A percentile compares a stretch with the other conserved stretches of the same genome.
Conservation (phyloP, 2,113 vertebrate genomes). For the Chauna torquata region DNA sequence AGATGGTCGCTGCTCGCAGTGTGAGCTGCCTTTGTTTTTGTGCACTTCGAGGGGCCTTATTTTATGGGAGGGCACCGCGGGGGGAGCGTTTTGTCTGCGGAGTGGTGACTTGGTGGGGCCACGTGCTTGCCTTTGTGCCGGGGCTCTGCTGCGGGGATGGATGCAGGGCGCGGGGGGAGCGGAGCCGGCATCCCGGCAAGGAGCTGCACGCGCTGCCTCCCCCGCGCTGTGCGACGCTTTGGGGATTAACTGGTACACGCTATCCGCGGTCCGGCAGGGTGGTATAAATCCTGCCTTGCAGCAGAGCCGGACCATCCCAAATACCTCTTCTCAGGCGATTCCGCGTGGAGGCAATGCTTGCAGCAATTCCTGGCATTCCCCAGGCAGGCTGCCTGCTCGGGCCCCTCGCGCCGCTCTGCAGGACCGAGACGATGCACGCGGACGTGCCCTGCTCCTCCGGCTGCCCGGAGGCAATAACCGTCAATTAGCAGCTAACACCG, state of each 20-base stretch:
- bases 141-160: slow-evolving; percentile 6
- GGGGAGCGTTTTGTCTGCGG: slow-evolving; percentile 13
- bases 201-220: not conserved
- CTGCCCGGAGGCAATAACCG: not conserved
- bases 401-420: no score
- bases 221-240: not conserved
- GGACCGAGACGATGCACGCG: rapidly evolving
- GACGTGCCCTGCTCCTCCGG: not conserved
- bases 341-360: rapidly evolving
- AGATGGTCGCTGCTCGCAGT: not conserved
- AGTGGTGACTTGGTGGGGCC: not conserved
- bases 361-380: not conserved
- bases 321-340: rapidly evolving
- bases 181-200: not conserved
- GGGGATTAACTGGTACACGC: not conserved
- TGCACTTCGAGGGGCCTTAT: not conserved
- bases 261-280: rapidly evolving
- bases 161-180: not conserved
- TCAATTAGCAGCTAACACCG: not conserved
- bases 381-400: not conserved
- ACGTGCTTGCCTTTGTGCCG: slow-evolving; percentile 6
- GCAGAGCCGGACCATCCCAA: not conserved
- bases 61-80: not conserved
- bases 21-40: slow-evolving; percentile 35
- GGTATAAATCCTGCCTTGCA: not conserved